Percentiles rank a stretch among this genome's conserved stretches.
phyloP scores from a whole-genome alignment of 2,113 vertebrate genomes.

The Strix uralensis region DNA sequence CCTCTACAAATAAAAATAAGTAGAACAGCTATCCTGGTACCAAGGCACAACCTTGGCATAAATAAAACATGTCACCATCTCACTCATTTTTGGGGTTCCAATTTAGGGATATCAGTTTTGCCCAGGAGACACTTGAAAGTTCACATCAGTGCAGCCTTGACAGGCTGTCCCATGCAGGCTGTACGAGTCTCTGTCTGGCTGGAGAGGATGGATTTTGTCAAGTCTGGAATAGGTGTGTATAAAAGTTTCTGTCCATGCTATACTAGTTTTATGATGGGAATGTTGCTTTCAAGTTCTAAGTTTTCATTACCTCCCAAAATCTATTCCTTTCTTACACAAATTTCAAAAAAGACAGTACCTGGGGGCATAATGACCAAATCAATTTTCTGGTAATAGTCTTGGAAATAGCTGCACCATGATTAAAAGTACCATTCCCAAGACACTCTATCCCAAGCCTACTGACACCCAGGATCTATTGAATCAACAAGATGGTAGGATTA shows the following conservation, averaged over 20 bases:
- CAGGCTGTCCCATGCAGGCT: neutral
- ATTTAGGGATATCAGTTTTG: neutral
- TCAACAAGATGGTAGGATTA: neutral
- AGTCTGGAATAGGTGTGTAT: neutral
- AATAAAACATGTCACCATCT: neutral
- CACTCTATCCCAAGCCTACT: neutral
- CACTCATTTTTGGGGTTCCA: neutral
- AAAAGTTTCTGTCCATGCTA: neutral
- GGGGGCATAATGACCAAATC: neutral
- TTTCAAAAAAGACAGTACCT: neutral
- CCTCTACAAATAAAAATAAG: neutral
- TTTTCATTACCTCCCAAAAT: neutral
- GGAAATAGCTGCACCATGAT: neutral
- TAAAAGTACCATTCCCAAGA: neutral
- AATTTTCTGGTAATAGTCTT: neutral
- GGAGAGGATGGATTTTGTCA: neutral
- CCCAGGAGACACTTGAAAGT: neutral
- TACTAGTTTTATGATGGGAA: neutral
- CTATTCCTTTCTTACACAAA: neutral
- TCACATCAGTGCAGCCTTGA: rapidly evolving
- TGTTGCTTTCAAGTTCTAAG: neutral
- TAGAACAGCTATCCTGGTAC: neutral
- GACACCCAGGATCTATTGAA: neutral
- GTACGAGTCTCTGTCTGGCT: rapidly evolving
- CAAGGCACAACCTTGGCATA: neutral